A percentile compares a stretch with the other conserved stretches of the same genome.
phyloP scores from a whole-genome alignment of 2,797 vertebrate genomes.

The Rhincodon typus region DNA sequence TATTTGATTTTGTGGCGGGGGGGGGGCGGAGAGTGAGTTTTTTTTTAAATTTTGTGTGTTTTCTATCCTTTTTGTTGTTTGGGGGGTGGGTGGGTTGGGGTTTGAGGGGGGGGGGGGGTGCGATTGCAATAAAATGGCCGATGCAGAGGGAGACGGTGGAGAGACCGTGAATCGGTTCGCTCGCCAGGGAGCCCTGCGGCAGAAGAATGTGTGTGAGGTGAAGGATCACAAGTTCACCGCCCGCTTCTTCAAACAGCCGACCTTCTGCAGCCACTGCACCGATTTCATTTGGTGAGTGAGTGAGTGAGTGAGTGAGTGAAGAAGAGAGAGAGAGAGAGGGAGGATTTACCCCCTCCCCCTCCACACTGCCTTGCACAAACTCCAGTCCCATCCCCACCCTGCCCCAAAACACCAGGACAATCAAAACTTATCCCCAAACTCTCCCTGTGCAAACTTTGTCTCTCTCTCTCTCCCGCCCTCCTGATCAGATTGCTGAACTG shows the following conservation, averaged over 20 bases:
- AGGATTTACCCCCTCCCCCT: neutral
- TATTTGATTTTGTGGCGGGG: neutral
- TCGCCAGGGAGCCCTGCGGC: conserved; percentile 74
- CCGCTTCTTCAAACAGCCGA: conserved; percentile 82
- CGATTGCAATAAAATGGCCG: neutral
- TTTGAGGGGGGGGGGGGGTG: neutral
- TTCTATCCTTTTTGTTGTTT: no score
- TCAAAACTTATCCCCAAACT: neutral
- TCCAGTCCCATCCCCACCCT: neutral
- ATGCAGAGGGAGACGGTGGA: neutral
- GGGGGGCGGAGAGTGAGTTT: neutral
- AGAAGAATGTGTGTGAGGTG: conserved; percentile 79
- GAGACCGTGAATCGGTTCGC: conserved; percentile 76
- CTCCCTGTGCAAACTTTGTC: neutral
- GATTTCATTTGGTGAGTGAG: conserved; percentile 40
- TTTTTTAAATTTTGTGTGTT: no score
- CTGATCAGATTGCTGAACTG: no score
- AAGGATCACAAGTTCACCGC: conserved; percentile 80
- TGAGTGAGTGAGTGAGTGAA: neutral
- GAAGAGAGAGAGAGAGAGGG: no score
- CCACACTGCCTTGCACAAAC: no score
- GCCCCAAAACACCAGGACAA: neutral
- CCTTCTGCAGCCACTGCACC: conserved; percentile 60
- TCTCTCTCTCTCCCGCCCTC: neutral
- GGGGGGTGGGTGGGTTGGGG: neutral